These are phyloP conservation scores for Holothuria leucospilota DNA, from an alignment of 53 echinoderm and acorn worm species.

Conservation along the genomic window DNA sequence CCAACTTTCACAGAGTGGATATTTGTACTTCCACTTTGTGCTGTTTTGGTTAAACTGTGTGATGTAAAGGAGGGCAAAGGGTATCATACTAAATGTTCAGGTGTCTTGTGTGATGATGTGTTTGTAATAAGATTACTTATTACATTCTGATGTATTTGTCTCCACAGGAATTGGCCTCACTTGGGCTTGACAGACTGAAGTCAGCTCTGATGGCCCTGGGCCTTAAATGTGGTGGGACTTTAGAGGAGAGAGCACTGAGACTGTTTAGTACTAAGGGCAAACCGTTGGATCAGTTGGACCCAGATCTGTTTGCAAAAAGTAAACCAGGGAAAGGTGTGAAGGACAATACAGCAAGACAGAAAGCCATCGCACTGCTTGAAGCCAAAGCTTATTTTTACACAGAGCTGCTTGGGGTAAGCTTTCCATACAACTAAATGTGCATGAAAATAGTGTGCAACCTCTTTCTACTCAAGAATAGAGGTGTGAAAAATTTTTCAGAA, in stretches of 20 bases:
- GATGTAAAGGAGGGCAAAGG: no score
- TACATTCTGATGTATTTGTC: no score
- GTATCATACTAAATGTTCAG: no score
- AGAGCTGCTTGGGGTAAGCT: slow-evolving; percentile 88
- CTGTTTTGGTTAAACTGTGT: no score
- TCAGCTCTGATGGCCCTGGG: slow-evolving; percentile 97
- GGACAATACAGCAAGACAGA: slow-evolving; percentile 87
- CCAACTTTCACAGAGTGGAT: no score
- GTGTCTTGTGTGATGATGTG: no score
- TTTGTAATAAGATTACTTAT: no score
- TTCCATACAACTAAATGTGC: no score
- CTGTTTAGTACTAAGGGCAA: slow-evolving; percentile 95
- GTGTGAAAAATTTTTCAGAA: no score
- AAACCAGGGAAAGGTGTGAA: slow-evolving; percentile 91
- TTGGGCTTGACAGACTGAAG: slow-evolving; percentile 96
- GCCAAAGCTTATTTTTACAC: slow-evolving; percentile 90
- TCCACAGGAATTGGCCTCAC: slow-evolving; percentile 88
- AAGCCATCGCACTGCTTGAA: slow-evolving; percentile 88
- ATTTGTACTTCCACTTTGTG: no score
- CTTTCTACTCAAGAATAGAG: no score
- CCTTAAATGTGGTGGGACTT: slow-evolving; percentile 96
- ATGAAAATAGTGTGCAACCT: no score
- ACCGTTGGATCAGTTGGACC: slow-evolving; percentile 89
- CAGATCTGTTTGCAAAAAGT: slow-evolving; percentile 91
- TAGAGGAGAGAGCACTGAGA: slow-evolving; percentile 93